Evolutionary conservation across 2,113 vertebrate species (phyloP), one percentile per base, ranked within the genome.

Genomic region (Periophthalmus modestus): DNA sequence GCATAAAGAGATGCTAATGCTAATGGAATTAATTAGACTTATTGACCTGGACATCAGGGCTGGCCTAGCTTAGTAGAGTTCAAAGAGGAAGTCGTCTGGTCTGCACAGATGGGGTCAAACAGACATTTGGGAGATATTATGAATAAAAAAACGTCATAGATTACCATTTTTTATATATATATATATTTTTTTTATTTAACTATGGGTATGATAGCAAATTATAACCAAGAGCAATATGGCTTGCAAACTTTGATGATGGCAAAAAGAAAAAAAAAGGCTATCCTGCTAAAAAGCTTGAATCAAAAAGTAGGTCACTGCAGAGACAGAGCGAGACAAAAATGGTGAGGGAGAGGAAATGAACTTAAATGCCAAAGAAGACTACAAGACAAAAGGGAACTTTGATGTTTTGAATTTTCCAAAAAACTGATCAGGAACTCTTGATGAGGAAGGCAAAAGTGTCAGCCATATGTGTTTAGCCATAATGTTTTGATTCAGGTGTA

Each of bases 241-340:
- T 43, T 43, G 2, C 7, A 43, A 43, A 43, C 39, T 43, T 43
- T 43, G 39, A 43, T 43, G 7, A 43, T 10, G 39, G 39, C 9
- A 10, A 11, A 43, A 43, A 43, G 39, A 43, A 39, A 39, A 28
- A 39, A 10, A 43, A 43, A 11, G 10, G 39, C 61, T 10, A 74
- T 80, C 76, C 71, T 54, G 72, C 43, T 73, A 23, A 69, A n/a
- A 71, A 78, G 66, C 66, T 74, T 71, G 66, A 50, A 84, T 77
- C 33, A 71, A 1, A n/a, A 76, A 82, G 39, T 84, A 75, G 87
- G 85, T 85, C 77, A 82, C 23, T n/a, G 24, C 14, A 15, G 55
- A 9, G n/a, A 23, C 13, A 24, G 12, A 24, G 23, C 55, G 5
- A 59, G 57, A 28, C 12, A 15, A 59, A 59, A 57, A 23, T 19